A percentile compares a stretch with the other conserved stretches of the same genome.
phyloP scores from a whole-genome alignment of 2,888 invertebrate species.

The Hymenopus coronatus region DNA sequence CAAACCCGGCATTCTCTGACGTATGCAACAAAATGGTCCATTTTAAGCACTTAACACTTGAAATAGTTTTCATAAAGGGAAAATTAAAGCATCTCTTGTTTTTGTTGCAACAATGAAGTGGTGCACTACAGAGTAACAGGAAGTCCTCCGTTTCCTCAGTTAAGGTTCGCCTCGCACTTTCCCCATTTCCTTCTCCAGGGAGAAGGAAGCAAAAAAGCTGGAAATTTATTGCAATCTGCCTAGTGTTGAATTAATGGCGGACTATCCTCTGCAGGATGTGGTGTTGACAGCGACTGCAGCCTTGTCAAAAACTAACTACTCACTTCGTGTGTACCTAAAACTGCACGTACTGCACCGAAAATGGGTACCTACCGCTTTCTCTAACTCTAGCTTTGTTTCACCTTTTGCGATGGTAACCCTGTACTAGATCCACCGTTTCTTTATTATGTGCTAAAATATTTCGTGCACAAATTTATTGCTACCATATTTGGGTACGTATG shows the following conservation, averaged over 20 bases:
- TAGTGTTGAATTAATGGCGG: not conserved
- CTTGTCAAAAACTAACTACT: not conserved
- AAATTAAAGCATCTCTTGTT: not conserved
- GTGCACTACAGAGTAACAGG: not conserved
- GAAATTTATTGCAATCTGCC: not conserved
- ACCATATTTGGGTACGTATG: too few relatives aligned
- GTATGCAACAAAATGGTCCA: not conserved
- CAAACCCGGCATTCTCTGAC: too few relatives aligned
- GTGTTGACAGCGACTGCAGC: not conserved
- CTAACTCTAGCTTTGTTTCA: not conserved
- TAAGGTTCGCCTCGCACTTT: not conserved
- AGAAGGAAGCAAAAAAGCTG: not conserved
- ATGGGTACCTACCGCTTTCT: not conserved
- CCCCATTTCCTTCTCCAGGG: not conserved
- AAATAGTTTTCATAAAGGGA: not conserved
- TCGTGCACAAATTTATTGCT: too few relatives aligned
- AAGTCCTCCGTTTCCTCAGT: not conserved
- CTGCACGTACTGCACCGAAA: not conserved
- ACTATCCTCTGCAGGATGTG: not conserved
- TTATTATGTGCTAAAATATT: too few relatives aligned
- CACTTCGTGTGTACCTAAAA: not conserved
- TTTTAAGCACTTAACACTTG: not conserved
- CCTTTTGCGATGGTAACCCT: not conserved
- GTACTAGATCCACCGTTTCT: too few relatives aligned
- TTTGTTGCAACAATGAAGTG: not conserved